These are phyloP conservation scores for Phocoena phocoena DNA, from an alignment of 2,113 vertebrate genomes.

Conservation along the genomic window DNA sequence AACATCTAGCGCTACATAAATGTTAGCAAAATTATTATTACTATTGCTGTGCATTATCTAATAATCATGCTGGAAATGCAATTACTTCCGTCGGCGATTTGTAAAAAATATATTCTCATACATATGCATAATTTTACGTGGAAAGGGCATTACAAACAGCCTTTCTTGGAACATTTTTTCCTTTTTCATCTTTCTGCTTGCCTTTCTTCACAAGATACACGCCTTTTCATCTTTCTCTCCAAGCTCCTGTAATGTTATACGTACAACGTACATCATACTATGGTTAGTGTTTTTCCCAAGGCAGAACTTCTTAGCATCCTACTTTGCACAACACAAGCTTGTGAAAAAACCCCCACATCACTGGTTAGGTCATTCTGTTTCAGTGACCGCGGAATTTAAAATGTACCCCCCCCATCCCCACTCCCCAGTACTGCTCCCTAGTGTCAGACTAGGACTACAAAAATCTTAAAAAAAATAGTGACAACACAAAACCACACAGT, in stretches of 20 bases:
- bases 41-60: not conserved
- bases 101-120: not conserved
- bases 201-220: not conserved
- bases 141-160: not conserved
- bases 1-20: no score
- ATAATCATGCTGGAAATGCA: not conserved
- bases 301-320: not conserved
- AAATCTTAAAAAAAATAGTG: not conserved
- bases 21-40: not conserved
- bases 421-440: not conserved
- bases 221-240: not conserved
- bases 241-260: not conserved
- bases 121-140: not conserved
- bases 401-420: accelerated
- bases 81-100: not conserved
- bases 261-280: no score
- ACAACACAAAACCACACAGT: slow-evolving; percentile 65
- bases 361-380: not conserved
- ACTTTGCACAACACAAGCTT: not conserved
- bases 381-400: not conserved
- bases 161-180: not conserved
- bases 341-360: not conserved
- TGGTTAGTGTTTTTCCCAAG: not conserved
- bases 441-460: not conserved
- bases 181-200: not conserved